Evolutionary conservation across 2,113 vertebrate genomes (phyloP), one percentile per base, ranked within the genome.

Genomic region (Setophaga petechia): DNA sequence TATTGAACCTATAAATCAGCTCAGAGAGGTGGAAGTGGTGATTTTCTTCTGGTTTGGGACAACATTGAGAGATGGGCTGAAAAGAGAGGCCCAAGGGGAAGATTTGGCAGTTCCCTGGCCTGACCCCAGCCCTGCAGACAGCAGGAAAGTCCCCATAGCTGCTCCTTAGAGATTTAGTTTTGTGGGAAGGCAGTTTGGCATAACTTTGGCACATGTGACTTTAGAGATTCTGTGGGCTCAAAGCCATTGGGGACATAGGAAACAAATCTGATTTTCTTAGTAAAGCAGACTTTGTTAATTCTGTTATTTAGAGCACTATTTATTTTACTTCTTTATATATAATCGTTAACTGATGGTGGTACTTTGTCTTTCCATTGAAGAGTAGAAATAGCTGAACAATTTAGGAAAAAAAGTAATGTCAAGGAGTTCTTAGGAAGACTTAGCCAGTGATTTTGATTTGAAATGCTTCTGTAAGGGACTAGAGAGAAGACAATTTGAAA

Each of bases 41-140:
- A 47, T 65, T 89, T 22, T 41, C 33, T 0, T 25, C 61, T 72
- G 49, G 15, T 74, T 20, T 61, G 61, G 37, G 77, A 25, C 24
- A 55, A 46, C 46, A 39, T 1, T 35, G 43, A 46, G 71, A 51
- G 12, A 20, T 23, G 44, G n/a, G 28, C 13, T 83, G 83, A 31
- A 39, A 80, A 58, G 27, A 44, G 27, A 47, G 14, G 35, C 6
- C 14, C 7, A 14, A 4, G n/a, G 35, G 58, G 18, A 66, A 27
- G 17, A 14, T 6, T 44, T 10, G 4, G 39, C 24, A 25, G 27
- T 65, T 54, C n/a, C 24, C 46, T 43, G 58, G 17, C 8, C 52
- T 49, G 21, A n/a, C 22, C 4, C 7, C 5, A 3, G 16, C 22
- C 54, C 25, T 11, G 1, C 18, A 58, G 46, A 3, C 2, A 16